Conservation (phyloP, 2,888 invertebrate species). For the Perithous albicinctus region DNA sequence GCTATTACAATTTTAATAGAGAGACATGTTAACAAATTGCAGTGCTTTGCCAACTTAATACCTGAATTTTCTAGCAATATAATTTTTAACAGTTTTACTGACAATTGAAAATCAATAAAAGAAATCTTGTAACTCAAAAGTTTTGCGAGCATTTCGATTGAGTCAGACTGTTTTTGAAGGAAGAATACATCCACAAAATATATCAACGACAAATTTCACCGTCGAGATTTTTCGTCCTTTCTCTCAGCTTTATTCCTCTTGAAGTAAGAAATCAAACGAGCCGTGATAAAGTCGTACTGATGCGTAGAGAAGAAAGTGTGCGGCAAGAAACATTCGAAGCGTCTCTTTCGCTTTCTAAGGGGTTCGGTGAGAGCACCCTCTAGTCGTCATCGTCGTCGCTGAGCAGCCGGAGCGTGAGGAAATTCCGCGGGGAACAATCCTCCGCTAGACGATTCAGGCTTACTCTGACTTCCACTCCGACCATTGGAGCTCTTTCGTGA, state of each 20-base stretch:
- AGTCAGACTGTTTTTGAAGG: background rate
- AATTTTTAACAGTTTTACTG: no score
- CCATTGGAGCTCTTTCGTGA: background rate
- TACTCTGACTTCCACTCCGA: constrained; percentile 28
- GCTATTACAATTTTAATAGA: no score
- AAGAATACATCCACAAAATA: background rate
- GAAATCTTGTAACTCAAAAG: background rate
- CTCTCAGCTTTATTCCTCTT: constrained; percentile 11
- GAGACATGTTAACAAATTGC: no score
- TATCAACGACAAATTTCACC: constrained; percentile 14
- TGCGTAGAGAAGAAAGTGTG: constrained; percentile 23
- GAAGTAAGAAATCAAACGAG: constrained; percentile 65
- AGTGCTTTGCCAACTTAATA: no score
- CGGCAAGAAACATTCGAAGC: constrained; percentile 43
- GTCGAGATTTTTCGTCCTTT: constrained; percentile 21
- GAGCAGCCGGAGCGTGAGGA: constrained; percentile 63
- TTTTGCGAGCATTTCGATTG: background rate
- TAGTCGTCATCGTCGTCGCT: constrained; percentile 43
- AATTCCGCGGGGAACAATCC: constrained; percentile 69
- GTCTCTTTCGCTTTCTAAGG: constrained; percentile 52
- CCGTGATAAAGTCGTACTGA: constrained; percentile 62
- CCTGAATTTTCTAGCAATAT: no score
- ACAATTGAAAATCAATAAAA: background rate
- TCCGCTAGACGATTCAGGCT: constrained; percentile 54
- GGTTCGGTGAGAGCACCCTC: constrained; percentile 12